A percentile compares a stretch with the other conserved stretches of the same genome.
Conservation (phyloP, 2,113 vertebrate genomes). For the Daubentonia madagascariensis region DNA sequence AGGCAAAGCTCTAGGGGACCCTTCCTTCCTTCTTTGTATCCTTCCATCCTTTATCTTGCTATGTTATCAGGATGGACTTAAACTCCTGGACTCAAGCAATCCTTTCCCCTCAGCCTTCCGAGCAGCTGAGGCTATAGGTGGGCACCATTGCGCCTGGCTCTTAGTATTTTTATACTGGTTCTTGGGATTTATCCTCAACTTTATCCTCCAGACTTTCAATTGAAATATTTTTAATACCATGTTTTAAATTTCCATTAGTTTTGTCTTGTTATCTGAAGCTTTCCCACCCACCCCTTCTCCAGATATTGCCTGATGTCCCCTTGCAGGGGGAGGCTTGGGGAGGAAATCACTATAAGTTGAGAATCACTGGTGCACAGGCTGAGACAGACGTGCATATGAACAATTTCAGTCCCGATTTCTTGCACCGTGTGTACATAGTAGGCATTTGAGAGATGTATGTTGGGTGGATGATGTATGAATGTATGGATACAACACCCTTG, state of each 20-base stretch:
- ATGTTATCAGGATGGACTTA: no score
- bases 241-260: not conserved
- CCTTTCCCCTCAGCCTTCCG: no score
- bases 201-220: not conserved
- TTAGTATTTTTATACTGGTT: not conserved
- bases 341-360: not conserved
- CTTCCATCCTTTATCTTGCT: no score
- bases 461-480: no score
- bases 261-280: not conserved
- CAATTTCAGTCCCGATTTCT: not conserved
- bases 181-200: not conserved
- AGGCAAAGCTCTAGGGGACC: no score
- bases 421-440: not conserved
- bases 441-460: not conserved
- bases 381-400: not conserved
- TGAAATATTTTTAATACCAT: not conserved
- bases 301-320: not conserved
- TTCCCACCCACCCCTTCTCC: not conserved
- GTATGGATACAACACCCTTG: no score
- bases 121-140: no score
- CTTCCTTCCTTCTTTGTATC: no score
- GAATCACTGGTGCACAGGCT: not conserved
- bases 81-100: no score
- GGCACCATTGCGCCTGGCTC: not conserved
- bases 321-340: not conserved